Evolutionary conservation across 2,797 vertebrate species (phyloP).

Genomic region (Sus cebifrons): DNA sequence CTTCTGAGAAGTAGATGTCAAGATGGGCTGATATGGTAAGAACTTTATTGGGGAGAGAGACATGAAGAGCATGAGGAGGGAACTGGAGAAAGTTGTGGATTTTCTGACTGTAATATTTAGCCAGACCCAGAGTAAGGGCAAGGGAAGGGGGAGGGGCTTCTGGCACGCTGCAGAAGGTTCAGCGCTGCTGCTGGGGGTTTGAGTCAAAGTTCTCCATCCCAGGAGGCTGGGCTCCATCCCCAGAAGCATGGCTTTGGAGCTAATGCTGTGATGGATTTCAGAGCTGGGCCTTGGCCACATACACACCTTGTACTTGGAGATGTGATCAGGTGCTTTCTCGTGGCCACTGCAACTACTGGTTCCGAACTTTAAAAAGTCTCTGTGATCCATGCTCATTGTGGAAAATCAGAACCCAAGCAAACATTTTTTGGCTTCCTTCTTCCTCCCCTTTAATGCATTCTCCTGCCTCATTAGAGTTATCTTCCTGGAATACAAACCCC

Average conservation of each 20-base stretch:
- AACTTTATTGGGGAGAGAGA: neutral
- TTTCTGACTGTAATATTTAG: neutral
- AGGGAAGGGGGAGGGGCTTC: neutral
- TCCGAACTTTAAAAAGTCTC: neutral
- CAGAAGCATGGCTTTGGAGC: neutral
- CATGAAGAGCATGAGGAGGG: neutral
- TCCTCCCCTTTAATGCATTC: neutral
- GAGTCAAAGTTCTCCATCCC: no score
- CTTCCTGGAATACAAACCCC: neutral
- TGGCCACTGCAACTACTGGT: no score
- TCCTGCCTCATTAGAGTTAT: neutral
- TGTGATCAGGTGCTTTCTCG: neutral
- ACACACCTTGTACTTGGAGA: neutral
- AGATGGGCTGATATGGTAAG: neutral
- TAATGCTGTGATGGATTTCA: neutral
- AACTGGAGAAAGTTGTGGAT: neutral
- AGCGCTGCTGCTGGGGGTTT: neutral
- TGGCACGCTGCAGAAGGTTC: neutral
- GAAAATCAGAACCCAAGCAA: neutral
- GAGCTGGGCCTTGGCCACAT: neutral
- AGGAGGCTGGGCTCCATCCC: no score
- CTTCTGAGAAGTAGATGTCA: neutral
- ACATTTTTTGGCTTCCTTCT: neutral
- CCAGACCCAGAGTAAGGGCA: neutral
- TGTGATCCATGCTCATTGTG: neutral